Evolutionary conservation across 2,888 invertebrate species (phyloP), one percentile per base, ranked within the genome.

Genomic region (Thelaira solivaga): DNA sequence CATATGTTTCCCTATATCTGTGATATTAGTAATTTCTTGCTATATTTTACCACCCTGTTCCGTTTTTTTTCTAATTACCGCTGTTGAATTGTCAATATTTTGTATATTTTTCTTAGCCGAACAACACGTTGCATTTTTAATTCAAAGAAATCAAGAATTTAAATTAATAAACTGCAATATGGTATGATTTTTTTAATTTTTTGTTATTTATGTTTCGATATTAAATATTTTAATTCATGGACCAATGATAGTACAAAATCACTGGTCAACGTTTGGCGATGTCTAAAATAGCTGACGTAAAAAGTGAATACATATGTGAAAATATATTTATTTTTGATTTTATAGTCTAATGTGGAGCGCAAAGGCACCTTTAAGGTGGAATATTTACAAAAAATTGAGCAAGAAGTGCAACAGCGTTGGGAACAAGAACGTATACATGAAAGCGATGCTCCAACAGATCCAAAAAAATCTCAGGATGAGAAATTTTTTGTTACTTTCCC

Each of bases 311-410:
- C 11, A 71, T 26, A 26, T 26, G 4, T 26, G 26, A 13, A 36
- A 4, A 22, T 49, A 41, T 59, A 34, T 45, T 45, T 39, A 62
- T 49, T 61, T 6, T 36, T n/a, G 62, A 39, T 53, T 31, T 6
- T 2, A 24, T 39, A 88, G 88, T 84, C 88, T n/a, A 86, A 85
- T 67, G 82, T 84, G 7, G 94, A 94, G 82, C 90, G 97, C 45
- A 99, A 98, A 90, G 97, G 97, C 51, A 97, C 97, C n/a, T 96
- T 96, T 83, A 99, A 99, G 90, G 95, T 99, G 41, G 95, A 96
- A 86, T 96, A 95, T 86, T 92, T 99, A 4, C 94, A 95, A 88
- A 93, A 95, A 83, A 96, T 98, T 81, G 99, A 99, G 86, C 91
- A 90, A 75, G 92, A 93, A 79, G 93, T 97, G 11, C 99, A 99